Evolutionary conservation across 2,888 invertebrate genomes (phyloP), one percentile per base, ranked within the genome.

Genomic region (Ptychoptera contaminata): DNA sequence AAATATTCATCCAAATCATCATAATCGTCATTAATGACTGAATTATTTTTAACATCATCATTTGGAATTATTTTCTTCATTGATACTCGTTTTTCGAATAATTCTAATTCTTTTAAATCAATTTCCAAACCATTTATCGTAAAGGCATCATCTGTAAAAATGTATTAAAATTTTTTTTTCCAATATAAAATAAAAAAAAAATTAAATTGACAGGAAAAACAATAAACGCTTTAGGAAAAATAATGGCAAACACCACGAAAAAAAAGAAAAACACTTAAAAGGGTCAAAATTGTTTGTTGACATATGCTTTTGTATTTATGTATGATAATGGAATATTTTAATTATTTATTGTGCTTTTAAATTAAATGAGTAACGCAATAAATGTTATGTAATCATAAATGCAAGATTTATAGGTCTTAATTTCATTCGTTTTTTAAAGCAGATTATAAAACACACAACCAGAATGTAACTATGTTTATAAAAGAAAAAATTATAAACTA

Each of bases 101-200:
- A 55, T 49, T 60, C 63, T 52, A 65, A 59, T 51, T 65, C 65
- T 52, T 60, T 60, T 58, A 65, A 62, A 61, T 65, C 64, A 54
- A 65, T 60, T 57, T 65, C 65, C 58, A 65, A 58, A 46, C 65
- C 65, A 56, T 65, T 65, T 51, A 63, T 56, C 55, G 57, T 59
- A 56, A 65, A 63, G 43, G 56, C 61, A 54, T 53, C 59, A 53
- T 56, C 23, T 23, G 23, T 23, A 23, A 23, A 23, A 23, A 23
- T 23, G 23, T 23, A 23, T 23, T 23, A 23, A 23, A 23, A 23
- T 23, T 23, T 23, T 23, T 56, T 50, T 56, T 23, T 23, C 23
- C 23, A 23, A 23, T 23, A 23, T 23, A 23, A 23, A 23, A 3
- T 23, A 23, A 23, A 23, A 23, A 23, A 3, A n/a, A n/a, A n/a